A percentile compares a stretch with the other conserved stretches of the same genome.
Conservation (phyloP, 2,888 invertebrate species). For the Ypsolopha sequella region DNA sequence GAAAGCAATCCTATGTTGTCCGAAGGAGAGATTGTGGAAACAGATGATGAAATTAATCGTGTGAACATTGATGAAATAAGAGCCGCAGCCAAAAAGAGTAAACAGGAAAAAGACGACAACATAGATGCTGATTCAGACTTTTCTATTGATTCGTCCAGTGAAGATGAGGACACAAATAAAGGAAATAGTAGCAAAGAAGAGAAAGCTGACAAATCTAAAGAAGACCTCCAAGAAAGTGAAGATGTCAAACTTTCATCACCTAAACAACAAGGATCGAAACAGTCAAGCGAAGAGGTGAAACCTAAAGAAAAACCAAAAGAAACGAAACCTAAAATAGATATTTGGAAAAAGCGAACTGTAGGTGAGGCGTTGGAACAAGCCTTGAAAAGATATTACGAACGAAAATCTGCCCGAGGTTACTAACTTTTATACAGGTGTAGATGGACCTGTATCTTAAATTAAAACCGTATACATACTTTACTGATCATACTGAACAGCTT, state of each 20-base stretch:
- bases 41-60: constrained; percentile 60
- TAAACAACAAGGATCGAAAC: constrained; percentile 11
- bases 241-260: constrained; percentile 9
- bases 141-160: constrained; percentile 72
- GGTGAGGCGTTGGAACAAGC: constrained; percentile 83
- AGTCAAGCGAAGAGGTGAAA: constrained; percentile 11
- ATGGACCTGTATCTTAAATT: no score
- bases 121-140: constrained; percentile 82
- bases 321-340: constrained; percentile 72
- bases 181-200: constrained; percentile 13
- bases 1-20: constrained; percentile 39
- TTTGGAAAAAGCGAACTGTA: constrained; percentile 89
- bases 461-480: no score
- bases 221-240: constrained; percentile 6
- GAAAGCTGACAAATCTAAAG: constrained; percentile 13
- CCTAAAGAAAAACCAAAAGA: constrained; percentile 13
- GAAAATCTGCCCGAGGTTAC: constrained; percentile 72
- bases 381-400: constrained; percentile 79
- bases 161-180: constrained; percentile 33
- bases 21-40: constrained; percentile 52
- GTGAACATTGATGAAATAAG: constrained; percentile 46
- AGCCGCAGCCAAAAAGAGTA: constrained; percentile 37
- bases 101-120: constrained; percentile 69
- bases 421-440: constrained; percentile 10
- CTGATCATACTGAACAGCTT: no score